A percentile compares a stretch with the other conserved stretches of the same genome.
Evolutionary conservation across 2,888 invertebrate genomes (phyloP).

Genomic region (Macrophya annulata): DNA sequence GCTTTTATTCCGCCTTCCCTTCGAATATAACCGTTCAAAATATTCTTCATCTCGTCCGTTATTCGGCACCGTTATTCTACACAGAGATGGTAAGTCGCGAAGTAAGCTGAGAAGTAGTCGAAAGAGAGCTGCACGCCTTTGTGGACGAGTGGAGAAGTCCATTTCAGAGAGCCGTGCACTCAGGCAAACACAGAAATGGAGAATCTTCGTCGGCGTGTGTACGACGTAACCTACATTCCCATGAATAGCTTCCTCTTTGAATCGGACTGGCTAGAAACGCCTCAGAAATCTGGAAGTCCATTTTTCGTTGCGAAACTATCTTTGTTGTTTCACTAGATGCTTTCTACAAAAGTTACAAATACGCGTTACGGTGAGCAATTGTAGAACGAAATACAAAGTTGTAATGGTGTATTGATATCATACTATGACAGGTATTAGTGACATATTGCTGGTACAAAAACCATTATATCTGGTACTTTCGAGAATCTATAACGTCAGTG

Average conservation of each 20-base stretch:
- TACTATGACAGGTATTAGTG: neutral
- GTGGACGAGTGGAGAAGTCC: conserved; percentile 7
- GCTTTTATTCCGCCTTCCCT: neutral
- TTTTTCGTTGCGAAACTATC: neutral
- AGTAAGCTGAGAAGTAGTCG: neutral
- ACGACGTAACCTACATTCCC: conserved; percentile 24
- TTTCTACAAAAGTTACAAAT: neutral
- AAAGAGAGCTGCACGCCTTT: neutral
- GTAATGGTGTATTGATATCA: neutral
- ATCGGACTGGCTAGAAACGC: neutral
- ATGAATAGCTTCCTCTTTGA: conserved; percentile 16
- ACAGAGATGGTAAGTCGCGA: conserved; percentile 11
- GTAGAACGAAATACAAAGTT: neutral
- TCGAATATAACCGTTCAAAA: neutral
- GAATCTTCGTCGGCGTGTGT: neutral
- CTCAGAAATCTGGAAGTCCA: neutral
- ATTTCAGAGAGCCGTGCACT: conserved; percentile 14
- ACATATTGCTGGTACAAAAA: no score
- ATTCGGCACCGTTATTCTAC: neutral
- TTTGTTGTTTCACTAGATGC: neutral
- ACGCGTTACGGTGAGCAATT: neutral
- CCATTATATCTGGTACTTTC: no score
- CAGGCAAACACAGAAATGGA: conserved; percentile 5
- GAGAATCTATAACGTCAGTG: no score
- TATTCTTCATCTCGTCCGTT: conserved; percentile 13